Evolutionary conservation across 2,797 vertebrate genomes (phyloP), one percentile per base, ranked within the genome.

Genomic region (Sarcoramphus papa): DNA sequence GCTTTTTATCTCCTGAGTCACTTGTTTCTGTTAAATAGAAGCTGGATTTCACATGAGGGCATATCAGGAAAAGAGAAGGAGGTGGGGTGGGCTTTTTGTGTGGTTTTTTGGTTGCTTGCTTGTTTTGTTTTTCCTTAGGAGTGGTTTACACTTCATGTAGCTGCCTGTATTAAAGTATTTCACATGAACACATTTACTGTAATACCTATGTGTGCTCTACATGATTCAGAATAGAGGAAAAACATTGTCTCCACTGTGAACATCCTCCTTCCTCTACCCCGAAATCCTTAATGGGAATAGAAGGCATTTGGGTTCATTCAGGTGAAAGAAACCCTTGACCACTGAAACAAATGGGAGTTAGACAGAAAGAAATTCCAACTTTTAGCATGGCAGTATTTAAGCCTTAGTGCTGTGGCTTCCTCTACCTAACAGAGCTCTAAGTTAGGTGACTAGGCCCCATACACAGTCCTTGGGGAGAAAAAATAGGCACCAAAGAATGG

Each of bases 181-280:
- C 6, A 7, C 27, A 9, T 37, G 2, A 62, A 62, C 37, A 16
- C 20, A 40, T 59, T 62, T 47, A 78, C 28, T 72, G 10, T 56
- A 51, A 68, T 33, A 64, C 4, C 17, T 47, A 3, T 4, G 11
- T 64, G n/a, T 64, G 74, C 45, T 87, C 40, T 50, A 64, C 16
- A 27, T 37, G 45, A 60, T 17, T 14, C 19, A 81, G 35, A 68
- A 47, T 10, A 73, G 47, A 70, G 28, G 12, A 50, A 72, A 48
- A 68, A 30, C 0, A 0, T 33, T n/a, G 6, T 25, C 31, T 82
- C 14, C 20, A 18, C 18, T 62, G 31, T 57, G 25, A 68, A 12
- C 45, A 45, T 53, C 22, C 57, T 75, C 35, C 35, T 45, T 84
- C 27, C 50, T 48, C 47, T 53, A 15, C 25, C 28, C 53, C 5